A percentile compares a stretch with the other conserved stretches of the same genome.
Evolutionary conservation across 2,113 vertebrate species (phyloP).

Genomic region (Elaphurus davidianus): DNA sequence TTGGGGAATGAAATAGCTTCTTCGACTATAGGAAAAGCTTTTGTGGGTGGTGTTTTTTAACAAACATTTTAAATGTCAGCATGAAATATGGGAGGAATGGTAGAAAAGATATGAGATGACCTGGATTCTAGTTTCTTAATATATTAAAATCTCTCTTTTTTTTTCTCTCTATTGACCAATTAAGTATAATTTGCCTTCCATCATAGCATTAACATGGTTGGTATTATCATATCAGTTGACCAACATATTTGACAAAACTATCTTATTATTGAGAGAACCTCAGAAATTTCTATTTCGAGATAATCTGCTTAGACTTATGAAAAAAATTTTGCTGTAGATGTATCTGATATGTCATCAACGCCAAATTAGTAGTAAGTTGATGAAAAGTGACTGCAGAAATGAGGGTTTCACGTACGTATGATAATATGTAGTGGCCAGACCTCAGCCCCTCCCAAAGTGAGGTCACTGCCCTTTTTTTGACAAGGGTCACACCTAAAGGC

Average conservation of each 20-base stretch:
- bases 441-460: neutral
- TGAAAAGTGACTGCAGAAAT: neutral
- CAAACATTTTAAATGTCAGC: neutral
- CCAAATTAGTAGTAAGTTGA: neutral
- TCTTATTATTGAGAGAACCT: neutral
- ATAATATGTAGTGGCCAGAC: fast-evolving
- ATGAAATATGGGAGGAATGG: neutral
- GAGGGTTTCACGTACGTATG: neutral
- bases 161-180: neutral
- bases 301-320: neutral
- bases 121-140: neutral
- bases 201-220: neutral
- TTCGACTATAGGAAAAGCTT: neutral
- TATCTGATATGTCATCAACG: neutral
- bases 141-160: neutral
- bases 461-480: neutral
- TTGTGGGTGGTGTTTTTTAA: neutral
- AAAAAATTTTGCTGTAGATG: neutral
- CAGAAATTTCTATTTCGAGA: neutral
- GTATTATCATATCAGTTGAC: neutral
- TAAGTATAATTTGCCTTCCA: neutral
- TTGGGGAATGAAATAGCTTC: neutral
- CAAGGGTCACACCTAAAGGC: neutral
- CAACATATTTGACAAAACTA: neutral
- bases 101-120: neutral